Evolutionary conservation across 2,797 vertebrate genomes (phyloP), one percentile per base, ranked within the genome.

Genomic region (Pogoniulus pusillus): DNA sequence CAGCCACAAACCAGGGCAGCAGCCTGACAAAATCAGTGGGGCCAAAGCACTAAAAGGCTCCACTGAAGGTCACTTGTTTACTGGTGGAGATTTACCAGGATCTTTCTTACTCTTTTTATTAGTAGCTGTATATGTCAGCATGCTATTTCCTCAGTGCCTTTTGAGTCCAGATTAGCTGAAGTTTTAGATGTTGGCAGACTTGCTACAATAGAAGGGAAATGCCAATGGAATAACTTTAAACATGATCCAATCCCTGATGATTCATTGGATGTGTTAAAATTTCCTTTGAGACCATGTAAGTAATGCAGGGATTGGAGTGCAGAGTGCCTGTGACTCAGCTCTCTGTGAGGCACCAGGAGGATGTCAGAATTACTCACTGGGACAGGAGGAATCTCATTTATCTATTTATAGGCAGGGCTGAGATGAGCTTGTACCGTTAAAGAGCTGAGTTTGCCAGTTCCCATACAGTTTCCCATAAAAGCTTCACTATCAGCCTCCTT

Each of bases 331-430:
- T 98, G 98, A 99, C 98, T 98, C 98, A 98, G 98, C 98, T 97
- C 97, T 97, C 97, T 78, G 96, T 94, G 90, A 97, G 97, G 98
- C 98, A 85, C 96, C 95, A 18, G 91, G 96, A 98, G 97, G 98
- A 97, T 97, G 98, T 98, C 97, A 97, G 97, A 97, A 97, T 99
- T 98, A 98, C 98, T 99, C 98, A 98, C 98, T 96, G 97, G 97
- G 97, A 98, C 98, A 97, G 96, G 97, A 98, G 98, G 98, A 98
- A 98, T 98, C 98, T 98, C 98, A 98, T 98, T 98, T 97, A 96
- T 98, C 97, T 98, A 98, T 99, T 98, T 98, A 98, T 98, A 98
- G 98, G 97, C 97, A 93, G 94, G 91, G 92, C 89, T 95, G 83
- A 71, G 90, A 82, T 89, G 82, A 89, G 86, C 77, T 43, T 62